Conservation (phyloP, 2,113 vertebrate species). For the Orientallactaga bullata region DNA sequence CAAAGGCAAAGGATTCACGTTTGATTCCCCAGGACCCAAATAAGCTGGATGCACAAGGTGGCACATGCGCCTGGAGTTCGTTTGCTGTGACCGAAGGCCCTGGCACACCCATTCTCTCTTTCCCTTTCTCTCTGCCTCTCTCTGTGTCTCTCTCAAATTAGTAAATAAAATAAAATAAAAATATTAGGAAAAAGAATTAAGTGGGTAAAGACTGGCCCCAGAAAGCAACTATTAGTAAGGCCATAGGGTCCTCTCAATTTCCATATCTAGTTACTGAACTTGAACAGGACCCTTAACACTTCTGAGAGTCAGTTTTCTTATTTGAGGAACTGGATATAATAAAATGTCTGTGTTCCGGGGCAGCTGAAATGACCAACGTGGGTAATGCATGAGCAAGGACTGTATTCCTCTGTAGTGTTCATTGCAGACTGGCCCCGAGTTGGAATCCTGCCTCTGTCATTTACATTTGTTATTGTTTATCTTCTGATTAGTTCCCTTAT, state of each 20-base stretch:
- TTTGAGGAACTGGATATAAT: background rate
- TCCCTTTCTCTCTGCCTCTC: too few species aligned
- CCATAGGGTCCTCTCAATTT: background rate
- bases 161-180: too few species aligned
- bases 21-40: too few species aligned
- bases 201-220: background rate
- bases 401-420: background rate
- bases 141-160: too few species aligned
- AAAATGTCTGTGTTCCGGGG: background rate
- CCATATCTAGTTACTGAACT: background rate
- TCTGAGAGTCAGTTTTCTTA: constrained; percentile 7
- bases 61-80: too few species aligned
- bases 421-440: background rate
- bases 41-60: too few species aligned
- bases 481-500: background rate
- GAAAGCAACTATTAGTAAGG: background rate
- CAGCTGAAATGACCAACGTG: background rate
- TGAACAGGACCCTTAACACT: background rate
- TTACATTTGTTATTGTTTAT: background rate
- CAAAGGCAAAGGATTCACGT: too few species aligned
- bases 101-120: too few species aligned
- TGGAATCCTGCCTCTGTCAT: background rate
- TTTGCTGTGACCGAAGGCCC: too few species aligned
- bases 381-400: background rate
- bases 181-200: background rate